phyloP scores from a whole-genome alignment of 2,888 invertebrate species.

The Lasioglossum calceatum region DNA sequence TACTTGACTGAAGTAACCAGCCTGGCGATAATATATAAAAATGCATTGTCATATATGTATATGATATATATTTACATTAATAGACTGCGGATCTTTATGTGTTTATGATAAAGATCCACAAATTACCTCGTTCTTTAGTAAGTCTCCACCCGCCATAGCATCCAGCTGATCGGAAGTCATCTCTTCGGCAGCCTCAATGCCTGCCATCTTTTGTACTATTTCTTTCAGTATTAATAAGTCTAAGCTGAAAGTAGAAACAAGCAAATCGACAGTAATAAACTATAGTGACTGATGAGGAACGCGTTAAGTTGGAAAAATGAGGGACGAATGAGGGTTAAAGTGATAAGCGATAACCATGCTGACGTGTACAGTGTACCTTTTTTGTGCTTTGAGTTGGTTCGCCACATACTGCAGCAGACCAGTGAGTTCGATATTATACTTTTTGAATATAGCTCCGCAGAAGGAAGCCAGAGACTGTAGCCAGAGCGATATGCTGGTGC shows the following conservation, averaged over 20 bases:
- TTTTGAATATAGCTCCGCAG: conserved; percentile 98
- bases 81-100: too few relatives aligned
- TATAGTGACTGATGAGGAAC: neutral
- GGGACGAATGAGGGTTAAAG: neutral
- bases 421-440: conserved; percentile 97
- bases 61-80: too few relatives aligned
- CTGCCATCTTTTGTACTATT: conserved; percentile 99
- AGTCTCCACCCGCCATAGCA: conserved; percentile 98
- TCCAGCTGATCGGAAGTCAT: conserved; percentile 98
- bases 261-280: conserved; percentile 32
- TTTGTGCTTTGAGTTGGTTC: conserved; percentile 97
- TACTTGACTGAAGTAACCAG: conserved; percentile 98
- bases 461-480: conserved; percentile 97
- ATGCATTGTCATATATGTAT: neutral
- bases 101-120: too few relatives aligned
- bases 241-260: conserved; percentile 86
- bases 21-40: conserved; percentile 84
- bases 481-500: conserved; percentile 97
- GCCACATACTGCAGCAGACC: conserved; percentile 98
- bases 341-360: conserved; percentile 23
- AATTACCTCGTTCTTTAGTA: conserved; percentile 95
- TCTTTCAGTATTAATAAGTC: conserved; percentile 97
- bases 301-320: neutral
- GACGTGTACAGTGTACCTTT: conserved; percentile 88
- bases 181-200: conserved; percentile 98